phyloP scores from a whole-genome alignment of 1,140 invertebrate genomes.

The Aporrectodea caliginosa region DNA sequence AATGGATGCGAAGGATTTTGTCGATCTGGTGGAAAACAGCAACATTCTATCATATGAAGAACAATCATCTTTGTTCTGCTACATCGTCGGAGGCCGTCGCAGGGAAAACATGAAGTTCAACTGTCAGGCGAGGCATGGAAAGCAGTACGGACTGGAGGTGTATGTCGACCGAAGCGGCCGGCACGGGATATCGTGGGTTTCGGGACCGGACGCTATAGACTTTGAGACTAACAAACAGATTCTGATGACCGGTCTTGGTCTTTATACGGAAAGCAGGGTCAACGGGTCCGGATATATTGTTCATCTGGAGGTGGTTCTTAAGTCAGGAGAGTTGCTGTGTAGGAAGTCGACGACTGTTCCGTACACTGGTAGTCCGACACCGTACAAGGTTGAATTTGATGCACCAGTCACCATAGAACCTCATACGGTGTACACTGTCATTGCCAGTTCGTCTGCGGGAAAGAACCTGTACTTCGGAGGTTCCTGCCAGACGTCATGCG shows the following conservation, averaged over 20 bases:
- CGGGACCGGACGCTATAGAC: neutral
- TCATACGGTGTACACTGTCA: neutral
- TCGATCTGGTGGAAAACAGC: neutral
- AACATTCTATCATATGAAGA: conserved; percentile 9
- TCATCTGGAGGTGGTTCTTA: neutral
- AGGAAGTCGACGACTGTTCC: neutral
- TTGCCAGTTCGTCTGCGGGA: neutral
- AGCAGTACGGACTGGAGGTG: neutral
- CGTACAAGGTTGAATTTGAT: neutral
- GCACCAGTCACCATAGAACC: neutral
- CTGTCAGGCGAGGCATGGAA: neutral
- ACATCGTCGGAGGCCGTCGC: neutral
- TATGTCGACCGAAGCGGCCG: neutral
- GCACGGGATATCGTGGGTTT: neutral
- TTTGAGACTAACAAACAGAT: neutral
- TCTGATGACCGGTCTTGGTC: neutral
- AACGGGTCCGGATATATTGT: neutral
- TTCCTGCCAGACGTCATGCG: neutral
- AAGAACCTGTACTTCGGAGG: neutral
- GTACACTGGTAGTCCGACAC: neutral
- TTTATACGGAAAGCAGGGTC: neutral
- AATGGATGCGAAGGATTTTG: conserved; percentile 15
- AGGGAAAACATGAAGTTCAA: neutral
- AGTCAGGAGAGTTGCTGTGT: neutral
- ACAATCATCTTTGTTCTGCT: conserved; percentile 7